A percentile compares a stretch with the other conserved stretches of the same genome.
These are phyloP conservation scores for Xiphias gladius DNA, from an alignment of 2,113 vertebrate species.

Conservation along the genomic window DNA sequence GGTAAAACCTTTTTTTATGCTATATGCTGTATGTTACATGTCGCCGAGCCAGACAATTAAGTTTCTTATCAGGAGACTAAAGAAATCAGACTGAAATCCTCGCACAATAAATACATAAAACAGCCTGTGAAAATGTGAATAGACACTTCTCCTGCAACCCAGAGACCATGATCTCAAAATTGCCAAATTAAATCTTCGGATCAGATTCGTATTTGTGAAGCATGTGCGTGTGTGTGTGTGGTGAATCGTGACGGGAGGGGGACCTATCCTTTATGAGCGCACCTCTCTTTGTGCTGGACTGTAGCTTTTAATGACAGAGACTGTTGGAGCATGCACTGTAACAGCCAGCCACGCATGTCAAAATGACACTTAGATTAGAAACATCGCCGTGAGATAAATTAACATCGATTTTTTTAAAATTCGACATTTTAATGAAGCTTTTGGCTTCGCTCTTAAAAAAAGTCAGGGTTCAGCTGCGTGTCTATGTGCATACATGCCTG, in stretches of 20 bases:
- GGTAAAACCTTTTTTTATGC: not conserved
- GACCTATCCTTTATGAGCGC: no score
- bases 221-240: not conserved
- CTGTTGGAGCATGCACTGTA: not conserved
- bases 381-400: not conserved
- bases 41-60: not conserved
- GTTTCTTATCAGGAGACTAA: not conserved
- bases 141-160: not conserved
- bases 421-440: not conserved
- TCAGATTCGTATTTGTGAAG: constrained; percentile 7
- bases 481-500: not conserved
- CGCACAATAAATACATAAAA: not conserved
- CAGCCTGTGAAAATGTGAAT: not conserved
- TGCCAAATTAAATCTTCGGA: constrained; percentile 31
- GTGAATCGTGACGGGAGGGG: no score
- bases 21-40: not conserved
- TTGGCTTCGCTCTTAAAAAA: not conserved
- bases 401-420: not conserved
- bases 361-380: not conserved
- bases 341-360: not conserved
- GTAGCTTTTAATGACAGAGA: not conserved
- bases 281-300: no score
- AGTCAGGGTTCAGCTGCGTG: not conserved
- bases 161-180: not conserved
- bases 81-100: not conserved